Base-by-base conservation (phyloP, 2,797 vertebrate species). In the Tragelaphus eurycerus region DNA sequence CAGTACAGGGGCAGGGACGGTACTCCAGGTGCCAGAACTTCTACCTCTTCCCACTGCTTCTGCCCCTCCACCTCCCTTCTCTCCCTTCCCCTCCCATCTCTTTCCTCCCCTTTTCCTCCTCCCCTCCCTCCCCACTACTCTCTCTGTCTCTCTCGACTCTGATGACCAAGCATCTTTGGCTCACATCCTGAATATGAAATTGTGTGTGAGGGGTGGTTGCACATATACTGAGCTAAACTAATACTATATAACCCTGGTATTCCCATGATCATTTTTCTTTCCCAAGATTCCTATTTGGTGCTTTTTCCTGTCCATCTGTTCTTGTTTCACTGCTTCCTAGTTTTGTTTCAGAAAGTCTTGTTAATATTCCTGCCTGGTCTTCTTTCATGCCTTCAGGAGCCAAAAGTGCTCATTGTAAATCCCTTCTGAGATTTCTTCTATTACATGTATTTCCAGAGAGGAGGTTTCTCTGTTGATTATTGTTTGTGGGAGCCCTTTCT, bases 101-200 rank as follows among this genome's bases (percentile, higher is more conserved):
- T 48, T 9, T 3, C 74, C 25, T 10, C 46, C 17, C 9, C 25
- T 3, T 3, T 6, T 1, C 1, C 5, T 4, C 29, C 1, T 14
- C 2, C 11, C 25, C 5, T 14, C 7, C 19, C 10, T 4, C 23
- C 23, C 0, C 4, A 0, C 4, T 3, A 7, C 5, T 16, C 27
- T 2, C 21, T 34, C 21, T 16, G 0, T 9, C 31, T 2, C n/a
- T 34, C 31, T 29, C 5, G 7, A 31, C 15, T 79, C 31, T 38
- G 64, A n/a, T 4, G 38, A 50, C 38, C 21, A 60, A 27, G 21
- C 10, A 31, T 31, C 48, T 91, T n/a, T 50, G 88, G 52, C 74
- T 79, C 86, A 89, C 67, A 60, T 27, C 84, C 79, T 90, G 79
- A 59, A n/a, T 29, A 1, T 6, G 57, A 60, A 27, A 60, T 62